These are phyloP conservation scores for Brachionichthys hirsutus DNA, from an alignment of 2,113 vertebrate genomes.

Conservation along the genomic window DNA sequence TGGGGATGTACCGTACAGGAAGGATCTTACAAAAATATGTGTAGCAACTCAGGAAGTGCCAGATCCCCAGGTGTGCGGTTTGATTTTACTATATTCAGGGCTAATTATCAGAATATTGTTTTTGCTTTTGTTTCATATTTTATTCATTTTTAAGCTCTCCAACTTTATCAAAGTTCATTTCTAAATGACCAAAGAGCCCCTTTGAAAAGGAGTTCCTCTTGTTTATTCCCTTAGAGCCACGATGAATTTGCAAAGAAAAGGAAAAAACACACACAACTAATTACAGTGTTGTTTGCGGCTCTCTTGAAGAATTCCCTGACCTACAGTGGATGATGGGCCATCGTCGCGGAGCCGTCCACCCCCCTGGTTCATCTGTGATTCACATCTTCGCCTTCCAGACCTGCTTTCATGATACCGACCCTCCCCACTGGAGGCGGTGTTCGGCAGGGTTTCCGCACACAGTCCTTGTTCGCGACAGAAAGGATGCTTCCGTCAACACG, in stretches of 20 bases:
- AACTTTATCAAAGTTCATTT: not conserved
- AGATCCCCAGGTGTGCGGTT: not conserved
- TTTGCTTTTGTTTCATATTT: constrained; percentile 3
- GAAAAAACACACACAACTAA: too few species aligned
- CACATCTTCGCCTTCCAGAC: not conserved
- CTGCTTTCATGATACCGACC: constrained; percentile 44
- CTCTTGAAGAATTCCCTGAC: too few species aligned
- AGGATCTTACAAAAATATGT: too few species aligned
- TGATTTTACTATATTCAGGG: not conserved
- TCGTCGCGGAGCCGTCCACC: not conserved
- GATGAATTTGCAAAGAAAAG: too few species aligned
- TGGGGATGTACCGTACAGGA: too few species aligned
- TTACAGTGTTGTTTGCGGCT: too few species aligned
- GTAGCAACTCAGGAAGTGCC: not conserved
- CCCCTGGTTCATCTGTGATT: not conserved
- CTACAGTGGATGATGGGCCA: too few species aligned
- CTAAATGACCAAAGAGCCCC: too few species aligned
- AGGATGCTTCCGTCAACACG: constrained; percentile 34
- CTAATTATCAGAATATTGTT: constrained; percentile 1
- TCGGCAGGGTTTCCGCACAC: constrained; percentile 20
- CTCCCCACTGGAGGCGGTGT: constrained; percentile 54
- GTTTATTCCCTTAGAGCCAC: too few species aligned
- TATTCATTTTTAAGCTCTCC: not conserved
- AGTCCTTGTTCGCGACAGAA: constrained; percentile 13
- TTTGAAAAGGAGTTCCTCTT: not conserved